Evolutionary conservation across 2,888 invertebrate genomes (phyloP), one percentile per base, ranked within the genome.

Genomic region (Coelopa pilipes): DNA sequence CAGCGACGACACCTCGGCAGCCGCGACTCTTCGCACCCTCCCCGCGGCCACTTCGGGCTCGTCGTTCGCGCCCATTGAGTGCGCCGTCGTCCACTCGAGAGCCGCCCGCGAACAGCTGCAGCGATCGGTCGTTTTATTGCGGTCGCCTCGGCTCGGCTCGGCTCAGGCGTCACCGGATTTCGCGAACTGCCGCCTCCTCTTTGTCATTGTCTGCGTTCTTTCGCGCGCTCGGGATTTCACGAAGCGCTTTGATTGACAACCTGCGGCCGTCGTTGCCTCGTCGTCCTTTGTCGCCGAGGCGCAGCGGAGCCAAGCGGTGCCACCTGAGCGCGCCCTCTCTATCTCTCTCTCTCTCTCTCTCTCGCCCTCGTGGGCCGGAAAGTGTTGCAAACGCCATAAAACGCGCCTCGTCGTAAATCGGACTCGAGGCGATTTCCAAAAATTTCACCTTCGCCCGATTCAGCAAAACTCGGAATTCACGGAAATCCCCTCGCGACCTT

Each of bases 111-210:
- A n/a, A 47, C 50, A 50, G 50, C 49, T 50, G 66, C 66, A 66
- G 21, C 21, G 11, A 15, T 62, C 15, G n/a, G 17, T 24, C n/a
- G n/a, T 69, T 69, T 68, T 69, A 59, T 69, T 69, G 59, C 69
- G 69, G 59, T 68, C 45, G 34, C 4, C 34, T 34, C 34, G 34
- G 34, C 34, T 34, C 34, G 34, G 34, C 7, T 34, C 34, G 34
- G 34, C 34, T 34, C 59, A 19, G 59, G 59, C 59, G 59, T 19
- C 12, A 19, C n/a, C 59, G 21, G 53, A 34, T 53, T 53, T 21
- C 19, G 17, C 59, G 19, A n/a, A 53, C 53, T 53, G 53, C 53
- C 53, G 2, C 53, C 53, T 59, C 13, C 53, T 53, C 53, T 53
- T 13, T 11, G 3, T 13, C 53, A 53, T n/a, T 15, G 53, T 53